Conservation (phyloP, 2,113 vertebrate genomes). For the Semicossyphus pulcher region DNA sequence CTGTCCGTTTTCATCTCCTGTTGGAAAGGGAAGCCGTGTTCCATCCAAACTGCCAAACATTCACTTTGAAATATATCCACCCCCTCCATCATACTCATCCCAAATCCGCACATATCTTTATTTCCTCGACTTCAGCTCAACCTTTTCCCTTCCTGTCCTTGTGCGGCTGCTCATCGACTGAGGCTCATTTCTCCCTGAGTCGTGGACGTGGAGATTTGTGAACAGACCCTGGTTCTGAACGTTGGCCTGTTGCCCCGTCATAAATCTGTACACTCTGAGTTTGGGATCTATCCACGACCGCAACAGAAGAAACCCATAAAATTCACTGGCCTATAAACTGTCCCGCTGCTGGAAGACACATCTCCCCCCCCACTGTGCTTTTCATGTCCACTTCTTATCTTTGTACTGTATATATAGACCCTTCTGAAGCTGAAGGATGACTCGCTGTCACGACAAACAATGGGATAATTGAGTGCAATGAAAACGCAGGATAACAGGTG, state of each 20-base stretch:
- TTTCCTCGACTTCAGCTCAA: slow-evolving; percentile 17
- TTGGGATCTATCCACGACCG: not conserved
- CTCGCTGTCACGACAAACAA: slow-evolving; percentile 45
- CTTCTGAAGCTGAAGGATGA: slow-evolving; percentile 24
- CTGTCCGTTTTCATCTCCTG: slow-evolving; percentile 53
- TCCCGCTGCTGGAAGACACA: slow-evolving; percentile 28
- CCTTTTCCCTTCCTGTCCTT: not conserved
- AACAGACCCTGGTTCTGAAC: slow-evolving; percentile 14
- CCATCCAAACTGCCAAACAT: slow-evolving; percentile 61
- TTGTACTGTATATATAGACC: slow-evolving; percentile 10
- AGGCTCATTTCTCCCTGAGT: not conserved
- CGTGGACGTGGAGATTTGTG: slow-evolving; percentile 35
- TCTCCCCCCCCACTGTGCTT: slow-evolving; percentile 23
- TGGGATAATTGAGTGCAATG: slow-evolving; percentile 41
- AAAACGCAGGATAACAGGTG: slow-evolving; percentile 57
- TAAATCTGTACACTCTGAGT: slow-evolving; percentile 41
- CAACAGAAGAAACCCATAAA: slow-evolving; percentile 44
- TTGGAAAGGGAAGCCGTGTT: slow-evolving; percentile 45
- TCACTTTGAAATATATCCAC: slow-evolving; percentile 57
- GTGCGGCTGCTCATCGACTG: slow-evolving; percentile 10
- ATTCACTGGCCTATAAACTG: slow-evolving; percentile 29
- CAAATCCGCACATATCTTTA: slow-evolving; percentile 43
- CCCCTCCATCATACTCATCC: slow-evolving; percentile 26
- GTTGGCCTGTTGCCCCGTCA: not conserved
- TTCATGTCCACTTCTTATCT: slow-evolving; percentile 35